Evolutionary conservation across 1,140 invertebrate genomes (phyloP), one percentile per base, ranked within the genome.

Genomic region (Archivesica marissinica): DNA sequence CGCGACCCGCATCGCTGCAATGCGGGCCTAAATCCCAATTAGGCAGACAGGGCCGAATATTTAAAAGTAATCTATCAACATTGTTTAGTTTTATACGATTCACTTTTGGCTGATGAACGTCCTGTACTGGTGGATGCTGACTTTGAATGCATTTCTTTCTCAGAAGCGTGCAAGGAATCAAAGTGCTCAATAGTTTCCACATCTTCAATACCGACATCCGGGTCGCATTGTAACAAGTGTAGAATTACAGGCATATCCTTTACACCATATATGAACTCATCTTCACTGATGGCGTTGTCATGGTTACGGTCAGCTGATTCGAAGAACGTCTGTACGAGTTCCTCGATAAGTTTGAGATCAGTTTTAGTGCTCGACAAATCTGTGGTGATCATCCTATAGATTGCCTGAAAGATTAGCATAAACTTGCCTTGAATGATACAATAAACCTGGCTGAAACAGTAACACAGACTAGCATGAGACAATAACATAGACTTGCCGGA

Each of bases 351-450:
- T 7, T 52, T 7, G 15, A 85, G 28, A 28, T 85, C 61, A 17
- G 25, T 44, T 41, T 68, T 59, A 41, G 66, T 70, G 81, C 66
- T 61, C 30, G 39, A 54, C 35, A 85, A 25, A 9, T 86, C 66
- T 6, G 80, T 47, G 1, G 33, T 47, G 11, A 87, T 86, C 86
- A 88, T 89, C 54, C 78, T 78, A 66, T 80, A 89, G 30, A 89
- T 87, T 17, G 88, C 78, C 88, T 89, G 79, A 52, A 84, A 87
- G 17, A 52, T 2, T n/a, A n/a, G n/a, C n/a, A n/a, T n/a, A n/a
- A n/a, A n/a, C n/a, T n/a, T n/a, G n/a, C n/a, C n/a, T n/a, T n/a
- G n/a, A n/a, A n/a, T n/a, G n/a, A n/a, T n/a, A n/a, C n/a, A n/a
- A n/a, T n/a, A n/a, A n/a, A n/a, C n/a, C n/a, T n/a, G n/a, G n/a